Percentiles rank a stretch among this genome's conserved stretches.
Evolutionary conservation across 1,140 invertebrate species (phyloP).

Genomic region (Bathynomus jamesi): DNA sequence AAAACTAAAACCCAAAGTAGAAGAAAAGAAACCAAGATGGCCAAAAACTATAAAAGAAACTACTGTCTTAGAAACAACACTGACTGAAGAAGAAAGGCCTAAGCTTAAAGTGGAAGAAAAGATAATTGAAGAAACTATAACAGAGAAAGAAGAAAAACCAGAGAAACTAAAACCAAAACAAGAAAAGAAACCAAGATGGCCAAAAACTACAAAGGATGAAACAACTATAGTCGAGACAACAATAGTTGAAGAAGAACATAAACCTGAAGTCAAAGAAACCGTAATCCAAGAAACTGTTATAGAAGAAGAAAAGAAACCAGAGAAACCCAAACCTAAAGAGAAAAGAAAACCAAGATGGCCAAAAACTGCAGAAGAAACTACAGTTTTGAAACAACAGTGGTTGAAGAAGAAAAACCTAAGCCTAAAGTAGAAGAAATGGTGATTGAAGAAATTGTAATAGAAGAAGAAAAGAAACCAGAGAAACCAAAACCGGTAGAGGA

Average conservation of each 20-base stretch:
- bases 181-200: neutral
- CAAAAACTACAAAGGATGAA: neutral
- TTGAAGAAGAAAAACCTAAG: no score
- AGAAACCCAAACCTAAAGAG: neutral
- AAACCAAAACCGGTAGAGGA: no score
- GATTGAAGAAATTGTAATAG: no score
- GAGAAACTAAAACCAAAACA: slow-evolving; percentile 7
- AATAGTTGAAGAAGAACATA: neutral
- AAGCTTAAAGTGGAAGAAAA: neutral
- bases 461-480: no score
- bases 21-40: no score
- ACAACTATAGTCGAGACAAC: neutral
- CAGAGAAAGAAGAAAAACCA: neutral
- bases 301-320: neutral
- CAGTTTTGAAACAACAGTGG: no score
- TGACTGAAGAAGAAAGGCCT: neutral
- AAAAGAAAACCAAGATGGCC: neutral
- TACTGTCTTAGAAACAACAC: neutral
- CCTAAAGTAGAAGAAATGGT: no score
- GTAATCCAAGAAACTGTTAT: neutral
- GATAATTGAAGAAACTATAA: neutral
- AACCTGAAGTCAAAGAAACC: neutral
- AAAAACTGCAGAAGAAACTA: neutral
- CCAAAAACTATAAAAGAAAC: neutral
- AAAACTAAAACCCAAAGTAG: neutral